Evolutionary conservation across 2,797 vertebrate genomes (phyloP).

Genomic region (Mormyrops boulengeri): DNA sequence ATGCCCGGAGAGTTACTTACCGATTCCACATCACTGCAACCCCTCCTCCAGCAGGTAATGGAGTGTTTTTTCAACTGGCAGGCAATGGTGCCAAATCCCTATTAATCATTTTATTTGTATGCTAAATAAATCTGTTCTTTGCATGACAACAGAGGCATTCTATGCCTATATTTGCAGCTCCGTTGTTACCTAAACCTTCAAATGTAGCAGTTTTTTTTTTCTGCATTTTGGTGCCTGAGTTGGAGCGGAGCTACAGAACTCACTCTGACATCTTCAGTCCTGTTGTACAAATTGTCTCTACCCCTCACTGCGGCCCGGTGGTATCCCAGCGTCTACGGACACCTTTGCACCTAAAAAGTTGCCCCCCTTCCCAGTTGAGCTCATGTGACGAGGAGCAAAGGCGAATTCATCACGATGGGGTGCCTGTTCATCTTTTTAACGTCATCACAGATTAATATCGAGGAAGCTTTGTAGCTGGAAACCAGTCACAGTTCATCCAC

Average conservation of each 20-base stretch:
- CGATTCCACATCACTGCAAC: background rate
- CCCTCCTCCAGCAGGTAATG: background rate
- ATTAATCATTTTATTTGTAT: slow-evolving; percentile 1
- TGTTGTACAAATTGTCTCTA: background rate
- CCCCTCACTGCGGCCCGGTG: background rate
- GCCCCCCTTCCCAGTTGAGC: background rate
- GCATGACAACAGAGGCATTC: background rate
- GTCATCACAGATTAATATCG: background rate
- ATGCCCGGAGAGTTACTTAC: background rate
- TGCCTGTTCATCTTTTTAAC: background rate
- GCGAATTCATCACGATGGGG: background rate
- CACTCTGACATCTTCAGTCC: background rate
- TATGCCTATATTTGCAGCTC: background rate
- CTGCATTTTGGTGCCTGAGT: background rate
- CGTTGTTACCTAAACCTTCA: background rate
- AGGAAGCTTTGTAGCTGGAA: background rate
- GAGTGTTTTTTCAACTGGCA: background rate
- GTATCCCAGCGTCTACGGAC: background rate
- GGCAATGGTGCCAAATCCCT: background rate
- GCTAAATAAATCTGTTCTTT: background rate
- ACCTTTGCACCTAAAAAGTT: slow-evolving; percentile 12
- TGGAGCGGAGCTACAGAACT: background rate
- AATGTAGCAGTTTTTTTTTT: background rate
- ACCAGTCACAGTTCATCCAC: background rate
- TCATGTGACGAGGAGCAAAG: background rate